These are phyloP conservation scores for Proterorhinus semilunaris DNA, from an alignment of 2,113 vertebrate genomes.

Conservation along the genomic window DNA sequence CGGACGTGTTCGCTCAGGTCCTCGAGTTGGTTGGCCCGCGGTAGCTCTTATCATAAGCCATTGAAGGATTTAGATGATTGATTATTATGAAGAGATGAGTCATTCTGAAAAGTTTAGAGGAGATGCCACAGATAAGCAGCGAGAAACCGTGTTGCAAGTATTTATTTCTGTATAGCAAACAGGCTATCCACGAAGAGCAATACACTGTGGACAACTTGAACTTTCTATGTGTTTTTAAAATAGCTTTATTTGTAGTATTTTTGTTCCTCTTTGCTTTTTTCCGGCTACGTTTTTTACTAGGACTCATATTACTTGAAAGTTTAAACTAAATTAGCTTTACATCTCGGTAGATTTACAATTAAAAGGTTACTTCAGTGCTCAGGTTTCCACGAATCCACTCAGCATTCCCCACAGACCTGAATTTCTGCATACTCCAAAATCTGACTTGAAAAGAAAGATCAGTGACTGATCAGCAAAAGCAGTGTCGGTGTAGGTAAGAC, in stretches of 20 bases:
- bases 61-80: constrained; percentile 57
- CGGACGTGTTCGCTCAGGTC: constrained; percentile 60
- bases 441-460: constrained; percentile 53
- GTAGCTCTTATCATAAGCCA: constrained; percentile 55
- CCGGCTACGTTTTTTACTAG: too few species aligned
- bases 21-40: constrained; percentile 26
- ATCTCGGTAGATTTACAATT: neutral
- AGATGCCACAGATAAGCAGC: constrained; percentile 44
- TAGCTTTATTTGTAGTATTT: too few species aligned
- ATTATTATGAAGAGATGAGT: constrained; percentile 50
- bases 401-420: constrained; percentile 44
- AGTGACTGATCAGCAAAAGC: constrained; percentile 36
- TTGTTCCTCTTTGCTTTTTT: too few species aligned
- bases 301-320: too few species aligned
- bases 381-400: constrained; percentile 15
- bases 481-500: constrained; percentile 17
- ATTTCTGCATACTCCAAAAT: constrained; percentile 42
- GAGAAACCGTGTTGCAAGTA: constrained; percentile 42
- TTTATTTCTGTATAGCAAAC: constrained; percentile 33
- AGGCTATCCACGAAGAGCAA: constrained; percentile 12
- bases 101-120: constrained; percentile 16
- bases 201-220: constrained; percentile 20
- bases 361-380: neutral
- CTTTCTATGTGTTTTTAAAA: constrained; percentile 14
- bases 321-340: too few species aligned